Evolutionary conservation across 2,797 vertebrate species (phyloP), one percentile per base, ranked within the genome.

Genomic region (Iguana delicatissima): DNA sequence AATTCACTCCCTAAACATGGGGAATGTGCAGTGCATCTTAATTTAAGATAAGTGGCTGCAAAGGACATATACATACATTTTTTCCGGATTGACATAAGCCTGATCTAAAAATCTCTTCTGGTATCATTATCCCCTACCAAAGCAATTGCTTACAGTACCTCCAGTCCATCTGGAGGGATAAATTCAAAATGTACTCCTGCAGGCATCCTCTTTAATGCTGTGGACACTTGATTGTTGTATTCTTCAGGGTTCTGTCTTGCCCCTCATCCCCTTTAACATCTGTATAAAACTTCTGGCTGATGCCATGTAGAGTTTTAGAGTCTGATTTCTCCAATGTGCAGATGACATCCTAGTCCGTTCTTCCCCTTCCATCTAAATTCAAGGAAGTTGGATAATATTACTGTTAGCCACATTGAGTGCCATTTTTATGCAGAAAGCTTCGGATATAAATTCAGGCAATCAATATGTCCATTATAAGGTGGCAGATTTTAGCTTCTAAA

Each of bases 1-100:
- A 79, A 74, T 87, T 90, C 42, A 83, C 9, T 72, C 91, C 46
- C 32, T 77, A 59, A 91, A 79, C 59, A 84, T 59, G 84, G 59
- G 32, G 57, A 91, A 50, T 83, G 14, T 83, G 35, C 69, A 77
- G 72, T 18, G 0, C 38, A 64, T 10, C 29, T 42, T 80, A 88
- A 91, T 73, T 59, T 84, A 80, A 87, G 59, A 72, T 84, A 80
- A 88, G 72, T 59, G 80, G 18, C 72, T 84, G 80, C 6, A 72
- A 87, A 57, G 35, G 9, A 32, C 12, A 50, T 50, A 29, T 50
- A 32, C 16, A 52, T 80, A 35, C n/a, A 85, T 64, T 84, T 83
- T 83, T 83, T 76, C 52, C 32, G 82, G 72, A 74, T 18, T 59
- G 67, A 86, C 32, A 77, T 42, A 64, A 6, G 72, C 38, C 69